Conservation (phyloP, 2,113 vertebrate genomes). For the Apodemus speciosus region DNA sequence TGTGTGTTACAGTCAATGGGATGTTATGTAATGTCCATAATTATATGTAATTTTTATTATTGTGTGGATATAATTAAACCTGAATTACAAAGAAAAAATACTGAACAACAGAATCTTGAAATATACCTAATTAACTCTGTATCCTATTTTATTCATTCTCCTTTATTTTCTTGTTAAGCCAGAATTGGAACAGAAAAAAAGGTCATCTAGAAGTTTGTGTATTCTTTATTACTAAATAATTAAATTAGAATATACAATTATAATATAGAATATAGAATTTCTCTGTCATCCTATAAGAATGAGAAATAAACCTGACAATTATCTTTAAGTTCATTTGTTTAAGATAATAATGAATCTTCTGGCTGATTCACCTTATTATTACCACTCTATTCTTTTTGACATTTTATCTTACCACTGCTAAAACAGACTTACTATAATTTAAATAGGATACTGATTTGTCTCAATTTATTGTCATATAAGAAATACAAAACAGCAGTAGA, state of each 20-base stretch:
- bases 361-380: not conserved
- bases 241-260: not conserved
- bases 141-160: not conserved
- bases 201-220: not conserved
- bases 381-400: conserved; percentile 37
- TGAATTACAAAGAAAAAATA: not conserved
- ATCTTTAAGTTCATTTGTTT: not conserved
- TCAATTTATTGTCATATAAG: conserved; percentile 26
- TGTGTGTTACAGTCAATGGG: not conserved
- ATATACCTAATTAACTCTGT: not conserved
- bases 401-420: conserved; percentile 3
- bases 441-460: not conserved
- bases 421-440: conserved; percentile 8
- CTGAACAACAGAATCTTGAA: not conserved
- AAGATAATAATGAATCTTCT: not conserved
- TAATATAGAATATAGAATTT: not conserved
- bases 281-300: not conserved
- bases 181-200: not conserved
- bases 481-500: not conserved
- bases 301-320: not conserved
- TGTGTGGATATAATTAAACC: not conserved
- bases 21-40: not conserved
- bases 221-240: not conserved
- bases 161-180: not conserved
- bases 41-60: not conserved